These are phyloP conservation scores for Etheostoma nigrum DNA, from an alignment of 2,797 vertebrate species.

Conservation along the genomic window DNA sequence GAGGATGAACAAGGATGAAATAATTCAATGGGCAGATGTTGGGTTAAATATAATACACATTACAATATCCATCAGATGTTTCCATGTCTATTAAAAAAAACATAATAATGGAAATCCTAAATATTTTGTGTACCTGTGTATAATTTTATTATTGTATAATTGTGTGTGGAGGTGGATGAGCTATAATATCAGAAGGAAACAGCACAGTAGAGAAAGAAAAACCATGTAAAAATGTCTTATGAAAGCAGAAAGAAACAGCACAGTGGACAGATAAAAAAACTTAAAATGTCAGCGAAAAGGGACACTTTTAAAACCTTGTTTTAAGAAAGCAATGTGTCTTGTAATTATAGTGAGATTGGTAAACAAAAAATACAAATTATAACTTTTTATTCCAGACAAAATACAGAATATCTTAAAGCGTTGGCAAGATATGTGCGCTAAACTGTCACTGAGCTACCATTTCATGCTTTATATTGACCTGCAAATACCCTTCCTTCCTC, in stretches of 20 bases:
- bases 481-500: conserved; percentile 66
- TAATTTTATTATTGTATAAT: neutral
- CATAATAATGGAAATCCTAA: neutral
- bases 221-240: conserved; percentile 20
- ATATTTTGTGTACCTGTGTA: neutral
- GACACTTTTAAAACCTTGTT: conserved; percentile 18
- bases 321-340: conserved; percentile 13
- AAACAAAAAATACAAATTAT: neutral
- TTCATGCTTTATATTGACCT: conserved; percentile 68
- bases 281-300: conserved; percentile 30
- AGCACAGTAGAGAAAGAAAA: neutral
- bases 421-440: conserved; percentile 26
- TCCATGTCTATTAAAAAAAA: conserved; percentile 7
- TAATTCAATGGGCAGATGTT: neutral
- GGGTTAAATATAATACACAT: neutral
- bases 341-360: neutral
- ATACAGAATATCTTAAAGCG: conserved; percentile 36
- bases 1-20: conserved; percentile 4
- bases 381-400: conserved; percentile 16
- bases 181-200: conserved; percentile 7
- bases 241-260: conserved; percentile 7
- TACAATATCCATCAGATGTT: neutral
- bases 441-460: conserved; percentile 40
- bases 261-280: neutral
- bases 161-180: conserved; percentile 6